Base-by-base conservation (phyloP, 2,888 invertebrate species). In the Ypsolopha sequella region DNA sequence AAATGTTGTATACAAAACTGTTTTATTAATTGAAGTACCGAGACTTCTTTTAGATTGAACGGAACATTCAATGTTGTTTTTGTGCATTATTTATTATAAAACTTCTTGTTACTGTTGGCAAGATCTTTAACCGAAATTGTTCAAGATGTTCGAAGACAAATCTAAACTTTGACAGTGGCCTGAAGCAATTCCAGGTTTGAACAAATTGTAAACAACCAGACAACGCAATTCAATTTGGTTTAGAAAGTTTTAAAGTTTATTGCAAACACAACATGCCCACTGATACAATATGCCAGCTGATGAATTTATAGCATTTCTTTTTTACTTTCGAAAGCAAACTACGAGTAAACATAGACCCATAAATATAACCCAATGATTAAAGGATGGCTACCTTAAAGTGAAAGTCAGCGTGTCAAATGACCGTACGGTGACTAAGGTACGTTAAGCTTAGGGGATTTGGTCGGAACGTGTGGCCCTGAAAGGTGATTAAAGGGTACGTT, bases 401-500 rank as follows among this genome's bases (percentile, higher is more conserved):
- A 52, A 52, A 49, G 48, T 49, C 50, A 52, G 47, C 46, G 33
- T 46, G 9, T 47, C 49, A 52, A 57, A 57, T 58, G 55, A 63
- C 59, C 55, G 63, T 62, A 7, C 14, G 10, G 34, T 34, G 41
- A 41, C 49, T 41, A 49, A 60, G 58, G 58, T 58, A 56, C 51
- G 60, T 58, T 48, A 56, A 56, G 60, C 64, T 57, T 57, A 55
- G 49, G 53, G 56, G 53, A 63, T 60, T 64, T 65, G 67, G 65
- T 62, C 53, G 59, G 58, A 55, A 55, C 58, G 56, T 54, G 59
- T 58, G 64, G 62, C 62, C 60, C 58, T 55, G 24, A 53, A 56
- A 55, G 54, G 63, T 64, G 66, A 70, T 71, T 70, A 68, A 70
- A 64, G 58, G 55, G 57, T 58, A 59, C 56, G 62, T 62, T 63